These are phyloP conservation scores for Sisyra nigra DNA, from an alignment of 2,888 invertebrate species.

Conservation along the genomic window DNA sequence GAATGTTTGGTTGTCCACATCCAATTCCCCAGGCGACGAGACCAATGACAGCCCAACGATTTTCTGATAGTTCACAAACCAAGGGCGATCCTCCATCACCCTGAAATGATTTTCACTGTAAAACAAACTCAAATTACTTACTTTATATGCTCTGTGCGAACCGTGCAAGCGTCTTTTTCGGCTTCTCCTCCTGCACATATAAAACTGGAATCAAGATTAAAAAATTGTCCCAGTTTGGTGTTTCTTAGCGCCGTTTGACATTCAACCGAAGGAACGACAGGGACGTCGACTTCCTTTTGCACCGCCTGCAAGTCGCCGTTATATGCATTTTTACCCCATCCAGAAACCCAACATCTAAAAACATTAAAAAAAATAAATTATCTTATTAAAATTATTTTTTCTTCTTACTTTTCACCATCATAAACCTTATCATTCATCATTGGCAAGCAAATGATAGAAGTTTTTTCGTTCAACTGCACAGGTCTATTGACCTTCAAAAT, in stretches of 20 bases:
- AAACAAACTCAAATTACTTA: not conserved
- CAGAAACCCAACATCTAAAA: slow-evolving; percentile 48
- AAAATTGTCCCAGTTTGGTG: slow-evolving; percentile 44
- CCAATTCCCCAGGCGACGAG: slow-evolving; percentile 5
- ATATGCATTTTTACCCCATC: slow-evolving; percentile 78
- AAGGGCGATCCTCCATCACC: slow-evolving; percentile 6
- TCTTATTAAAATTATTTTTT: not conserved
- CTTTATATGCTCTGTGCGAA: slow-evolving; percentile 29
- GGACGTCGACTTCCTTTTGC: slow-evolving; percentile 44
- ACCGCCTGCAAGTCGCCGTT: slow-evolving; percentile 18
- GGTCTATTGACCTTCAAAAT: slow-evolving; percentile 48
- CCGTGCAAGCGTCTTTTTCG: slow-evolving; percentile 64
- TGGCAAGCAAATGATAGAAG: slow-evolving; percentile 46
- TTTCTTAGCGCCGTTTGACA: slow-evolving; percentile 46
- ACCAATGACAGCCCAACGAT: slow-evolving; percentile 5
- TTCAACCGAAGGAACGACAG: slow-evolving; percentile 38
- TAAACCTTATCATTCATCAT: slow-evolving; percentile 24
- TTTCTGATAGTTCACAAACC: slow-evolving; percentile 3
- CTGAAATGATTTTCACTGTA: not conserved
- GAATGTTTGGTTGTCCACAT: slow-evolving; percentile 3
- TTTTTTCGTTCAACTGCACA: slow-evolving; percentile 36
- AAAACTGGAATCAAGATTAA: slow-evolving; percentile 48
- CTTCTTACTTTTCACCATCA: slow-evolving; percentile 32
- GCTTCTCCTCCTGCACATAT: slow-evolving; percentile 65
- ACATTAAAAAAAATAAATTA: too few species aligned